Percentiles rank a stretch among this genome's conserved stretches.
Evolutionary conservation across 2,888 invertebrate genomes (phyloP).

Genomic region (Drosophila fungiperda): DNA sequence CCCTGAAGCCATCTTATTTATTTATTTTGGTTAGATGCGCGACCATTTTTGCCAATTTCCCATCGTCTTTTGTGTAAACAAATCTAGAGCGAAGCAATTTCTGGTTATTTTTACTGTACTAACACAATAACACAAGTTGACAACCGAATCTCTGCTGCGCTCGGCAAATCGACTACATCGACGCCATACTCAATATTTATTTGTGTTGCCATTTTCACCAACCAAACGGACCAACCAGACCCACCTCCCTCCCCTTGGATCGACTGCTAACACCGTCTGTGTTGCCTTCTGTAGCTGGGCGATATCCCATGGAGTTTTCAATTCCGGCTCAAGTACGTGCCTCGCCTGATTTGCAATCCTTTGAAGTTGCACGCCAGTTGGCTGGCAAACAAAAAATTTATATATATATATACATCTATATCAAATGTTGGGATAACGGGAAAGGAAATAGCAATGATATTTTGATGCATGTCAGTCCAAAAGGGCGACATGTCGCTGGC

Average conservation of each 20-base stretch:
- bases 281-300: constrained; percentile 24
- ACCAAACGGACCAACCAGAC: constrained; percentile 24
- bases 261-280: constrained; percentile 19
- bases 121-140: constrained; percentile 58
- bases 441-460: constrained; percentile 28
- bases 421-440: neutral
- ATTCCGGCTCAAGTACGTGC: constrained; percentile 67
- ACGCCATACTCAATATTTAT: constrained; percentile 68
- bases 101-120: constrained; percentile 59
- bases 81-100: constrained; percentile 59
- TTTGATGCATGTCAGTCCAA: constrained; percentile 58
- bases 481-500: constrained; percentile 41
- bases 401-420: neutral
- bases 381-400: constrained; percentile 4
- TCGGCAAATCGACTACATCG: constrained; percentile 12
- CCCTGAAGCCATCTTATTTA: constrained; percentile 40
- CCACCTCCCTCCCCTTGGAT: neutral
- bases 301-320: constrained; percentile 64
- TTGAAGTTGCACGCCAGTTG: constrained; percentile 49
- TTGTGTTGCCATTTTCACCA: constrained; percentile 64
- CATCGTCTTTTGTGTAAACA: constrained; percentile 64
- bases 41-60: constrained; percentile 61
- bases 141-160: constrained; percentile 14
- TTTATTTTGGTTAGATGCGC: constrained; percentile 56
- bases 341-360: constrained; percentile 58